Conservation (phyloP, 2,797 vertebrate genomes). For the Gambelia wislizenii region DNA sequence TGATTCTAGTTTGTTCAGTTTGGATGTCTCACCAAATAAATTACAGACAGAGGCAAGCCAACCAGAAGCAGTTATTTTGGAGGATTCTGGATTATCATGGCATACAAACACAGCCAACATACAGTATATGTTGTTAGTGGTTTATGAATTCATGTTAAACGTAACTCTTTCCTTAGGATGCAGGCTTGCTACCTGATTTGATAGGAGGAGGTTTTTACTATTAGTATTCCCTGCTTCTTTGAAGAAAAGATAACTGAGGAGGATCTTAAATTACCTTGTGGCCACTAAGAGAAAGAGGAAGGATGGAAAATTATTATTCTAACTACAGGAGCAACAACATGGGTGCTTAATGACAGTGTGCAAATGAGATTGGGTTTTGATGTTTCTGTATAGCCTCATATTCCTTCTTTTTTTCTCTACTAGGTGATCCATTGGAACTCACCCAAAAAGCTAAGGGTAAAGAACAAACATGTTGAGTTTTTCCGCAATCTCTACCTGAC, state of each 20-base stretch:
- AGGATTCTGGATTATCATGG: neutral
- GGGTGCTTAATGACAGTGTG: neutral
- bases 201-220: neutral
- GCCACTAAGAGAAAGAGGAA: neutral
- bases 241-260: neutral
- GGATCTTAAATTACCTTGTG: neutral
- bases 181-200: neutral
- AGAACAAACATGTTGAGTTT: slow-evolving; percentile 99
- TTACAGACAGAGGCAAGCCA: neutral
- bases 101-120: neutral
- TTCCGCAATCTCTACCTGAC: slow-evolving; percentile 97
- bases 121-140: neutral
- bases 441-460: slow-evolving; percentile 96
- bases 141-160: too few relatives aligned
- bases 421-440: slow-evolving; percentile 99
- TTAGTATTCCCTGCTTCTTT: neutral
- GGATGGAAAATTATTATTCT: neutral
- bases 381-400: slow-evolving; percentile 6
- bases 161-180: neutral
- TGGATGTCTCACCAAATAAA: neutral
- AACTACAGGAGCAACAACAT: neutral
- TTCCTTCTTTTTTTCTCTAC: slow-evolving; percentile 25
- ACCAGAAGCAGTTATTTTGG: neutral
- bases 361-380: slow-evolving; percentile 36
- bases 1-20: neutral